A percentile compares a stretch with the other conserved stretches of the same genome.
phyloP scores from a whole-genome alignment of 2,113 vertebrate species.

The Heterochromis multidens region DNA sequence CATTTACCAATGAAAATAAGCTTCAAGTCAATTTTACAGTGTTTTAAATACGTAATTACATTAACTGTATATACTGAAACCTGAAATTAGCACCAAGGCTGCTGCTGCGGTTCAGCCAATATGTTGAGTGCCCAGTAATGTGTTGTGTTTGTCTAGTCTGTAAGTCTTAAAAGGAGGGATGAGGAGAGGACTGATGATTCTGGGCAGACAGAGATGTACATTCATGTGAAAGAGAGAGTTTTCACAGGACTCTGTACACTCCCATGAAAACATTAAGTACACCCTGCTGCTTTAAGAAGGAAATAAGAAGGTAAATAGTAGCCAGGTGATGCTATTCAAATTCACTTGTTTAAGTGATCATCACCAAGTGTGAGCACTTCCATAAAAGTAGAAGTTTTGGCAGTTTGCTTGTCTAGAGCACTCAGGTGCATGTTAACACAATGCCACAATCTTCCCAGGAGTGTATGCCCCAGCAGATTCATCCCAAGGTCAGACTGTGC shows the following conservation, averaged over 20 bases:
- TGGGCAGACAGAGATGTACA: not conserved
- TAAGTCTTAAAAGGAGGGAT: not conserved
- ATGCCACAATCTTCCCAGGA: not conserved
- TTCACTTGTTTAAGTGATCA: not conserved
- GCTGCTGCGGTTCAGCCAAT: not conserved
- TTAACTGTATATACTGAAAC: not conserved
- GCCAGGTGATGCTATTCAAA: not conserved
- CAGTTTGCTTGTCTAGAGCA: not conserved
- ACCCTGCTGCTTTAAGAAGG: not conserved
- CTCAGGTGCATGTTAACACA: not conserved
- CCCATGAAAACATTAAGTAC: not conserved
- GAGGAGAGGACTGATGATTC: not conserved
- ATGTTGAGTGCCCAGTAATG: not conserved
- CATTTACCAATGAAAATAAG: not conserved
- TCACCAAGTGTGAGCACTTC: not conserved
- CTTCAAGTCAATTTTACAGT: not conserved
- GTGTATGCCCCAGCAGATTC: not conserved
- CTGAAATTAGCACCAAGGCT: not conserved
- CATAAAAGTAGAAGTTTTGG: not conserved
- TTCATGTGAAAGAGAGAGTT: not conserved
- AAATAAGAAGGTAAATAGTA: not conserved
- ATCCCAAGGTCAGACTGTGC: not conserved
- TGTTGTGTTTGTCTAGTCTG: not conserved
- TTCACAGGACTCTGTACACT: not conserved
- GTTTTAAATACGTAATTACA: not conserved